Conservation (phyloP, 2,888 invertebrate species). For the Dryobotodes eremita region DNA sequence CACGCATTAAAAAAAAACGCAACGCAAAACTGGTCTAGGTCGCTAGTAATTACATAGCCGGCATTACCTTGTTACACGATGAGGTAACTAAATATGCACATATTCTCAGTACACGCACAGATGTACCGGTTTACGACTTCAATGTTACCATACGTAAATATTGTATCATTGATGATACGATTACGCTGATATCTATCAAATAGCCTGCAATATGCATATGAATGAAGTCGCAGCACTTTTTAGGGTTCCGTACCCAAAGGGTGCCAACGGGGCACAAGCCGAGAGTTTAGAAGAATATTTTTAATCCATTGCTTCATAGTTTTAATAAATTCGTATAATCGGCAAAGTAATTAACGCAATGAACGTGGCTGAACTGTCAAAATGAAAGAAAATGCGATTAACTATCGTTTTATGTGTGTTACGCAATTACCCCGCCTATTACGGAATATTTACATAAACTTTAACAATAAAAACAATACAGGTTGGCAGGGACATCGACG, state of each 20-base stretch:
- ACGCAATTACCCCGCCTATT: neutral
- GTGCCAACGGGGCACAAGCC: neutral
- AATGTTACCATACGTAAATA: slow-evolving; percentile 54
- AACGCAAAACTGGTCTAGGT: slow-evolving; percentile 32
- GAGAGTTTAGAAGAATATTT: neutral
- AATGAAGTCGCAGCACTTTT: slow-evolving; percentile 21
- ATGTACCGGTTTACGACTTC: slow-evolving; percentile 40
- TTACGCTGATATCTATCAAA: slow-evolving; percentile 62
- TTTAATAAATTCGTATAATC: neutral
- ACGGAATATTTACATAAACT: too few relatives aligned
- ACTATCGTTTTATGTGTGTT: neutral
- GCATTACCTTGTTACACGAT: slow-evolving; percentile 29
- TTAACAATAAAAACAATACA: too few relatives aligned
- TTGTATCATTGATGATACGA: slow-evolving; percentile 60
- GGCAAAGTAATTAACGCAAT: neutral
- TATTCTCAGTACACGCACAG: slow-evolving; percentile 26
- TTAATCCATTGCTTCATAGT: neutral
- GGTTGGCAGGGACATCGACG: too few relatives aligned
- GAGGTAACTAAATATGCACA: slow-evolving; percentile 35
- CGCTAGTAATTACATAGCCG: slow-evolving; percentile 20
- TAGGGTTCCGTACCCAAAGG: neutral
- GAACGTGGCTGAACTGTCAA: neutral
- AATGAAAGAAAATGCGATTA: neutral
- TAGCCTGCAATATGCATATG: slow-evolving; percentile 43
- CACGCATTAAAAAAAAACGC: slow-evolving; percentile 11